phyloP scores from a whole-genome alignment of 2,797 vertebrate genomes.

The Labroides dimidiatus region DNA sequence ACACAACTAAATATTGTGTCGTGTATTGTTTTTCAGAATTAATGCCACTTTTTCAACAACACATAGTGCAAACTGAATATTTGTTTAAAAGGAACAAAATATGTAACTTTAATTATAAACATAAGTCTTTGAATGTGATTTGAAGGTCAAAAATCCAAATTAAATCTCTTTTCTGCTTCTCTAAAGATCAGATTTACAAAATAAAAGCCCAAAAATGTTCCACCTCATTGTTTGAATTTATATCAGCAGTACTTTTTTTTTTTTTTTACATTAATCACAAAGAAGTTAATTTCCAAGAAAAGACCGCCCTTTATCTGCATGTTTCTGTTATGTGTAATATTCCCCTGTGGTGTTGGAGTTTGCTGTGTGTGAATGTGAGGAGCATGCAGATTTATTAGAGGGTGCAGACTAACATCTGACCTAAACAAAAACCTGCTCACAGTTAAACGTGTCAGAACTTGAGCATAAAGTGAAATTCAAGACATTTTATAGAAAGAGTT shows the following conservation, averaged over 20 bases:
- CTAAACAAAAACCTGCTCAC: slow-evolving; percentile 32
- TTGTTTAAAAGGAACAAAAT: no score
- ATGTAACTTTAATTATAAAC: no score
- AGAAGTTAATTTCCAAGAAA: neutral
- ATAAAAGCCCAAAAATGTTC: neutral
- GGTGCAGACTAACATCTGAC: slow-evolving; percentile 42
- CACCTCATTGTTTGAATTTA: no score
- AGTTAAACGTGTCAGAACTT: slow-evolving; percentile 33
- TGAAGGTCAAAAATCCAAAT: no score
- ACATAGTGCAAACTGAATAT: no score
- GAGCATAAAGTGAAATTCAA: slow-evolving; percentile 48
- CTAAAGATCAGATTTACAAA: neutral
- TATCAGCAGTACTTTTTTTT: neutral
- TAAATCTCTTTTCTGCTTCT: neutral
- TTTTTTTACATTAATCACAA: neutral
- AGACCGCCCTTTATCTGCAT: neutral
- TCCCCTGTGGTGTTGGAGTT: neutral
- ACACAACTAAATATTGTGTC: no score
- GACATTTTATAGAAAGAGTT: slow-evolving; percentile 53
- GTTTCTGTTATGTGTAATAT: neutral
- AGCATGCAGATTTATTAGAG: neutral
- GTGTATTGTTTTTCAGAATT: no score
- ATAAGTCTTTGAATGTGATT: neutral
- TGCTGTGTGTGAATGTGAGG: slow-evolving; percentile 5
- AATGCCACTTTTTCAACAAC: no score